Percentiles rank a stretch among this genome's conserved stretches.
phyloP scores from a whole-genome alignment of 2,797 vertebrate species.

The Rhincodon typus region DNA sequence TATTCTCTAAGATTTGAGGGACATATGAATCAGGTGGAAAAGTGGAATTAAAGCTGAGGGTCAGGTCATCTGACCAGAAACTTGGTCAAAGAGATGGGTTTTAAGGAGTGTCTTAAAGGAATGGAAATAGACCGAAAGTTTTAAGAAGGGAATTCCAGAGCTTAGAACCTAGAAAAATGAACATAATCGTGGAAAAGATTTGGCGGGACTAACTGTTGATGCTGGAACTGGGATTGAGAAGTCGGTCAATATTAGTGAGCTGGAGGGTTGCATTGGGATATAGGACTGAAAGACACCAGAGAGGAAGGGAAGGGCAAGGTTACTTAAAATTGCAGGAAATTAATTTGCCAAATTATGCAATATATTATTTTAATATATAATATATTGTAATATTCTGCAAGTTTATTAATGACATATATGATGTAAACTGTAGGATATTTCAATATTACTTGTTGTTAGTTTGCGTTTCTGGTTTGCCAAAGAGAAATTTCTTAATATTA shows the following conservation, averaged over 20 bases:
- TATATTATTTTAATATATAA: no score
- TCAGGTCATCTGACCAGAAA: neutral
- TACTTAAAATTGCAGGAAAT: neutral
- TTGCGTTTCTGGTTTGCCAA: neutral
- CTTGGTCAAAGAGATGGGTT: neutral
- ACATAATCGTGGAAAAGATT: neutral
- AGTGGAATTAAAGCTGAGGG: neutral
- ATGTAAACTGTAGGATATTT: no score
- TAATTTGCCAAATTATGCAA: neutral
- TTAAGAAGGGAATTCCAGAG: neutral
- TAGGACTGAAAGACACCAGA: neutral
- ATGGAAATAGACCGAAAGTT: neutral
- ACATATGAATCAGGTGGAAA: neutral
- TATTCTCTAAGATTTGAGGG: neutral
- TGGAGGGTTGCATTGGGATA: neutral
- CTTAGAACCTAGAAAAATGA: neutral
- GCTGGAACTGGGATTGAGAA: neutral
- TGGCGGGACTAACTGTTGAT: no score
- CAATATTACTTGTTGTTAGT: no score
- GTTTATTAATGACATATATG: neutral
- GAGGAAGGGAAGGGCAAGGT: neutral
- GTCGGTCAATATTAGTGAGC: neutral
- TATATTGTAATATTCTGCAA: neutral
- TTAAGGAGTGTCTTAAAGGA: neutral
- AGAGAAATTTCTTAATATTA: neutral